Conservation (phyloP, 2,888 invertebrate species). For the Pseudococcus longispinus region DNA sequence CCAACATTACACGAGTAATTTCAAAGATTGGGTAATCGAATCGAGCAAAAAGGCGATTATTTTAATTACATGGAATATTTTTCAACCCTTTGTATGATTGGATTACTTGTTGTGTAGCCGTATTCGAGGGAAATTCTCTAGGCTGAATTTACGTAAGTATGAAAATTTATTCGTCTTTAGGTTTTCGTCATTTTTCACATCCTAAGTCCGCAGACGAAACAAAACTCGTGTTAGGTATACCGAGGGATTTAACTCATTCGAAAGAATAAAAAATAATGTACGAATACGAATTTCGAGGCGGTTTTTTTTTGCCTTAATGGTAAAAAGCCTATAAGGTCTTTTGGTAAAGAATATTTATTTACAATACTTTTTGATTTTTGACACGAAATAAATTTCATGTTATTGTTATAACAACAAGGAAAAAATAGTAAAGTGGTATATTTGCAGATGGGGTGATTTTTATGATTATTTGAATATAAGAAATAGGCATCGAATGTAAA, state of each 20-base stretch:
- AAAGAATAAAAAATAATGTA: not conserved
- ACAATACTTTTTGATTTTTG: not conserved
- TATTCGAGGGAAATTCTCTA: not conserved
- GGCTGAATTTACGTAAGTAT: not conserved
- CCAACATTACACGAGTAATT: too few species aligned
- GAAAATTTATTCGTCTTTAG: not conserved
- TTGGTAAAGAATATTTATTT: not conserved
- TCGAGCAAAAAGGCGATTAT: not conserved
- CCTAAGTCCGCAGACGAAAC: not conserved
- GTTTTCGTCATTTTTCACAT: not conserved
- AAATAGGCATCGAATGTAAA: not conserved
- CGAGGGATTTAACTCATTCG: not conserved
- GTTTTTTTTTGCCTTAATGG: not conserved
- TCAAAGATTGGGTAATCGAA: not conserved
- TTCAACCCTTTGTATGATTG: not conserved
- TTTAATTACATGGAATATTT: not conserved
- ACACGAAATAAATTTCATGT: not conserved
- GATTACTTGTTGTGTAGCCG: not conserved
- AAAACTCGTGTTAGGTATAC: not conserved
- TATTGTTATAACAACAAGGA: not conserved
- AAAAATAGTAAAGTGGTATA: not conserved
- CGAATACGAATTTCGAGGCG: not conserved
- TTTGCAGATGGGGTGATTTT: not conserved
- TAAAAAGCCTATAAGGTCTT: not conserved
- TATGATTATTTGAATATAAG: not conserved